Conservation (phyloP, 2,888 invertebrate genomes). For the Tipula lateralis region DNA sequence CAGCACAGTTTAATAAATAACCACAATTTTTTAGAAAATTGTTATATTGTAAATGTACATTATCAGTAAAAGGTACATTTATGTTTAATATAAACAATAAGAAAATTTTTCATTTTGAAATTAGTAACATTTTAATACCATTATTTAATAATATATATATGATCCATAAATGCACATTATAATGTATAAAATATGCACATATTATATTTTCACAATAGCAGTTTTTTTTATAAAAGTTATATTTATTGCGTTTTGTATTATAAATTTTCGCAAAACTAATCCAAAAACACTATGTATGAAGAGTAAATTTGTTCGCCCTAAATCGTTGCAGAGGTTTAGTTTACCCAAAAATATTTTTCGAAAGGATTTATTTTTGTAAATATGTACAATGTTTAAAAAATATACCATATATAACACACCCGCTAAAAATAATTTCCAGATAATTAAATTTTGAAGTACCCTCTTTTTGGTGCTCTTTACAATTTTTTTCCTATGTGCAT, state of each 20-base stretch:
- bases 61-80: too few relatives aligned
- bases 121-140: too few relatives aligned
- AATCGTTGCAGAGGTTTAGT: not conserved
- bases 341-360: not conserved
- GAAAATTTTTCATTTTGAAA: too few relatives aligned
- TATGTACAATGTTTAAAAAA: not conserved
- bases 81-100: too few relatives aligned
- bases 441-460: constrained; percentile 11
- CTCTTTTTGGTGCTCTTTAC: constrained; percentile 9
- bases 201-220: not conserved
- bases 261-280: not conserved
- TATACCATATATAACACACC: not conserved
- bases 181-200: not conserved
- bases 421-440: constrained; percentile 9
- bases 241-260: constrained; percentile 1
- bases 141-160: too few relatives aligned
- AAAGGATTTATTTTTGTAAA: not conserved
- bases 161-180: too few relatives aligned
- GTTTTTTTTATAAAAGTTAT: not conserved
- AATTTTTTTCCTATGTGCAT: not conserved
- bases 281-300: not conserved
- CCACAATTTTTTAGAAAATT: too few relatives aligned
- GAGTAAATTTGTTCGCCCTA: not conserved
- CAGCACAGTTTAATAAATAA: too few relatives aligned
- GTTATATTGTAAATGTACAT: too few relatives aligned